Conservation (phyloP, 2,797 vertebrate species). For the Phrynocephalus guinanensis region DNA sequence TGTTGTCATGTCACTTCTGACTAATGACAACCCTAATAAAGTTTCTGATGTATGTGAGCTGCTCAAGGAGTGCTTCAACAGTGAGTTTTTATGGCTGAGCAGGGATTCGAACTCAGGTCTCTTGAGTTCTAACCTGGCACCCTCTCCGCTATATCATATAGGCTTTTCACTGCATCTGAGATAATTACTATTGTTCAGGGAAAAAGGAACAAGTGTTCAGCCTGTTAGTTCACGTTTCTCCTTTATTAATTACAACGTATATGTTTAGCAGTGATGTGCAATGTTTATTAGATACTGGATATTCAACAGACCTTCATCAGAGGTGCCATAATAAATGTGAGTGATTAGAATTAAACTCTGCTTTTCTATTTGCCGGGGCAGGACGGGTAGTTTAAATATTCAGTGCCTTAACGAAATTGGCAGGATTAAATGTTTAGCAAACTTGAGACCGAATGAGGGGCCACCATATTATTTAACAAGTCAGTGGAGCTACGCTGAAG, state of each 20-base stretch:
- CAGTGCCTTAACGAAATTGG: background rate
- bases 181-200: background rate
- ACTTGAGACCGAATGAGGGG: background rate
- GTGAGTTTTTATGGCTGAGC: no score
- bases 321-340: background rate
- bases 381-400: background rate
- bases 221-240: background rate
- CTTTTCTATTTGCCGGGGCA: background rate
- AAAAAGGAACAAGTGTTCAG: background rate
- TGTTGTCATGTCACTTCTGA: no score
- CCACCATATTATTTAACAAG: background rate
- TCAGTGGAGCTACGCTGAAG: conserved; percentile 15
- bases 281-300: background rate
- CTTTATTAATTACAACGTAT: background rate
- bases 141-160: no score
- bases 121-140: no score
- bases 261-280: background rate
- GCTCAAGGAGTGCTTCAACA: no score
- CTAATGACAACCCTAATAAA: no score
- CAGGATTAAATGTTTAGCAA: background rate
- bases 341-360: background rate
- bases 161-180: background rate
- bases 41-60: no score
- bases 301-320: background rate
- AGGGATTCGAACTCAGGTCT: no score